A percentile compares a stretch with the other conserved stretches of the same genome.
phyloP scores from a whole-genome alignment of 2,797 vertebrate species.

The Nannoperca obscura region DNA sequence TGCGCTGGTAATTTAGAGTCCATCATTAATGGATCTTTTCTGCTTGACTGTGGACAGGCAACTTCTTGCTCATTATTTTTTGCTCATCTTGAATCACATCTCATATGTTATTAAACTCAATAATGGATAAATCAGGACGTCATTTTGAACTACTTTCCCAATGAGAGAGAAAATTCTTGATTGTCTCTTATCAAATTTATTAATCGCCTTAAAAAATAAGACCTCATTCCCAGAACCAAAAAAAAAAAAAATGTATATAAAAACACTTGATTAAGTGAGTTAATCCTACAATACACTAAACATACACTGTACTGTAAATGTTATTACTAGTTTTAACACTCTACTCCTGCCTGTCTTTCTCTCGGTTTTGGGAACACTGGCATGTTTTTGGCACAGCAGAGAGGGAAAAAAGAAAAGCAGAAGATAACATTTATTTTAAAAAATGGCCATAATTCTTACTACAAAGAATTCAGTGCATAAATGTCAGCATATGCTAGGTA shows the following conservation, averaged over 20 bases:
- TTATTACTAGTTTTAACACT: neutral
- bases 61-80: slow-evolving; percentile 14
- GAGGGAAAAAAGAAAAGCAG: neutral
- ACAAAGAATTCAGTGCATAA: neutral
- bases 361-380: neutral
- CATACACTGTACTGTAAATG: neutral
- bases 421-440: neutral
- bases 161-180: neutral
- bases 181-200: neutral
- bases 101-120: slow-evolving; percentile 1
- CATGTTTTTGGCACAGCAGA: neutral
- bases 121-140: slow-evolving; percentile 19
- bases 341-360: neutral
- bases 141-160: slow-evolving; percentile 8
- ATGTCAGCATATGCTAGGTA: neutral
- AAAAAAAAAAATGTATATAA: too few relatives aligned
- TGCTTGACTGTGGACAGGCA: slow-evolving; percentile 18
- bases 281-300: neutral
- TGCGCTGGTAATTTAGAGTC: slow-evolving; percentile 24
- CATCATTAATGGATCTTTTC: slow-evolving; percentile 12
- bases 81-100: neutral
- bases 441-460: neutral
- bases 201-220: neutral
- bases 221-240: neutral
- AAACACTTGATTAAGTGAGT: neutral